Percentiles rank a stretch among this genome's conserved stretches.
These are phyloP conservation scores for Hemistola chrysoprasaria DNA, from an alignment of 2,888 invertebrate species.

Conservation along the genomic window DNA sequence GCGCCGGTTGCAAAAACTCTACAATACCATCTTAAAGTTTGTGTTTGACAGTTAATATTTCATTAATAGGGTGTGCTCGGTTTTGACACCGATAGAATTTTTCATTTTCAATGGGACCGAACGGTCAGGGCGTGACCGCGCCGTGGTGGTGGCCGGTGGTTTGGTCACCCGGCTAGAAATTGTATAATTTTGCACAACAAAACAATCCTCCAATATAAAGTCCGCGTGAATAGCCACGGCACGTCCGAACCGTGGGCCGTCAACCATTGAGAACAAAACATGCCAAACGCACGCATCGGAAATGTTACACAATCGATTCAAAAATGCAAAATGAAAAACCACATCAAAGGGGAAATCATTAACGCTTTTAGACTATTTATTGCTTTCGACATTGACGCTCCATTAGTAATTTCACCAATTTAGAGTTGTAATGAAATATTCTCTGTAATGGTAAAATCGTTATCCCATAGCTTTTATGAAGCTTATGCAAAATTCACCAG, in stretches of 20 bases:
- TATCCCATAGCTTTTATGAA: slow-evolving; percentile 16
- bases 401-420: slow-evolving; percentile 16
- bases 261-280: slow-evolving; percentile 69
- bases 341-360: slow-evolving; percentile 49
- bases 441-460: slow-evolving; percentile 4
- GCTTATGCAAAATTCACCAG: slow-evolving; percentile 37
- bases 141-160: slow-evolving; percentile 30
- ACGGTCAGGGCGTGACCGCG: slow-evolving; percentile 50
- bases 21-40: slow-evolving; percentile 6
- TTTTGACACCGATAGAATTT: slow-evolving; percentile 25
- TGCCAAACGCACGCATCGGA: slow-evolving; percentile 67
- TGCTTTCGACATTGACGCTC: slow-evolving; percentile 28
- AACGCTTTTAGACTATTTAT: slow-evolving; percentile 27
- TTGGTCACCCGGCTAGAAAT: slow-evolving; percentile 66
- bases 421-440: slow-evolving; percentile 10
- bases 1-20: slow-evolving; percentile 56
- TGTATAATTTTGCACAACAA: slow-evolving; percentile 72
- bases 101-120: slow-evolving; percentile 43
- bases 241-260: slow-evolving; percentile 62
- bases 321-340: slow-evolving; percentile 61
- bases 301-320: slow-evolving; percentile 56
- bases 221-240: slow-evolving; percentile 59
- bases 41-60: slow-evolving; percentile 20
- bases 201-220: slow-evolving; percentile 58
- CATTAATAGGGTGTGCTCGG: slow-evolving; percentile 17